Base-by-base conservation (phyloP, 2,888 invertebrate species). In the Chloroclystis v-ata region DNA sequence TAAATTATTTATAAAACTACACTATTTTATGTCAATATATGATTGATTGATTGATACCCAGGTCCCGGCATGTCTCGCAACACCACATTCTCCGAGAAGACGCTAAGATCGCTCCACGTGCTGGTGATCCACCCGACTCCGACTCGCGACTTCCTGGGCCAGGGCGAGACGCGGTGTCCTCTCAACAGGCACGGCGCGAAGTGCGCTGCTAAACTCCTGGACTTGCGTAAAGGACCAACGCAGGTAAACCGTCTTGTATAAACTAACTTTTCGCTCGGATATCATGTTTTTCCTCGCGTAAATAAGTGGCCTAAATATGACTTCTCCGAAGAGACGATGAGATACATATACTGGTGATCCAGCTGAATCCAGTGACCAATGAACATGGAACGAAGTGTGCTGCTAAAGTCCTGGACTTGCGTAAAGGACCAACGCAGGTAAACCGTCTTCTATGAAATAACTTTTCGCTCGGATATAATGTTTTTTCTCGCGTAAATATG, bases 21-120 rank as follows among this genome's bases (percentile, higher is more conserved):
- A n/a, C n/a, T n/a, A n/a, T n/a, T n/a, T n/a, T n/a, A n/a, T n/a
- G n/a, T n/a, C n/a, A n/a, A n/a, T n/a, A n/a, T n/a, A n/a, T n/a
- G n/a, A n/a, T n/a, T n/a, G n/a, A n/a, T n/a, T n/a, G n/a, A n/a
- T n/a, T n/a, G n/a, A n/a, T n/a, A 45, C 49, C 8, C 44, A 84
- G 84, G 84, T 64, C 84, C 84, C n/a, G 84, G 84, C 1, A 83
- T 85, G 84, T 76, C 75, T 42, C 64, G 72, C 13, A 74, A 61
- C 25, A 83, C 82, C 2, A 61, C 60, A 0, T 56, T 85, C n/a
- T 78, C 85, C 0, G 65, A 72, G 5, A 51, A 68, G 33, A 83
- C 82, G 0, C 72, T 68, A 25, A 55, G 56, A 0, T 71, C 75
- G 0, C 57, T 82, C 0, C 61, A 67, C 0, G 76, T 79, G 2